Conservation (phyloP, 1,140 invertebrate species). For the Agrypnia vestita region DNA sequence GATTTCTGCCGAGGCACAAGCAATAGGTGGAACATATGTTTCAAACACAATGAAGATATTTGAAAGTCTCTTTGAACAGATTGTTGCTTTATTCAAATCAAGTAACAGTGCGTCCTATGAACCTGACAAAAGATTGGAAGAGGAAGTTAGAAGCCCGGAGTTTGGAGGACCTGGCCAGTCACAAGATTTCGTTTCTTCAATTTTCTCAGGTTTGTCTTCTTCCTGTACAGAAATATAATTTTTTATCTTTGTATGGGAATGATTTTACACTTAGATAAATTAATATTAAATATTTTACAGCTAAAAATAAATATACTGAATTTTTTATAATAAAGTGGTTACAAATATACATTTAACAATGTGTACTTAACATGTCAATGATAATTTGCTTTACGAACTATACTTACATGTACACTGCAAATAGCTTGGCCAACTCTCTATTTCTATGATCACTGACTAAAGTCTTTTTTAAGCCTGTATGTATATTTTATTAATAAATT, state of each 20-base stretch:
- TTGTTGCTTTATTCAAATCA: constrained; percentile 24
- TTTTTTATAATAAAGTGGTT: not conserved
- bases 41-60: constrained; percentile 12
- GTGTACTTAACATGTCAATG: not conserved
- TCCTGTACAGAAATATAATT: constrained; percentile 15
- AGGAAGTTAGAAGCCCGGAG: not conserved
- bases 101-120: not conserved
- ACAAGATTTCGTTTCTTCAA: constrained; percentile 46
- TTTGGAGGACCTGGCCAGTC: not conserved
- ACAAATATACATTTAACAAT: no score
- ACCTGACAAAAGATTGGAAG: not conserved
- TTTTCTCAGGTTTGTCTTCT: constrained; percentile 56
- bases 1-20: not conserved
- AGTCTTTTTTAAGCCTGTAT: no score
- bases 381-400: constrained; percentile 1
- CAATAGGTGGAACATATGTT: not conserved
- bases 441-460: no score
- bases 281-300: no score
- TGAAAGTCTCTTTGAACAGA: constrained; percentile 24
- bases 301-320: no score
- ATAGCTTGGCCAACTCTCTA: not conserved
- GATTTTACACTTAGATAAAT: not conserved
- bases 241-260: not conserved
- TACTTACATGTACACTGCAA: constrained; percentile 1
- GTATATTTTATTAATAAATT: no score